phyloP scores from a whole-genome alignment of 2,888 invertebrate species.

The Rhingia rostrata region DNA sequence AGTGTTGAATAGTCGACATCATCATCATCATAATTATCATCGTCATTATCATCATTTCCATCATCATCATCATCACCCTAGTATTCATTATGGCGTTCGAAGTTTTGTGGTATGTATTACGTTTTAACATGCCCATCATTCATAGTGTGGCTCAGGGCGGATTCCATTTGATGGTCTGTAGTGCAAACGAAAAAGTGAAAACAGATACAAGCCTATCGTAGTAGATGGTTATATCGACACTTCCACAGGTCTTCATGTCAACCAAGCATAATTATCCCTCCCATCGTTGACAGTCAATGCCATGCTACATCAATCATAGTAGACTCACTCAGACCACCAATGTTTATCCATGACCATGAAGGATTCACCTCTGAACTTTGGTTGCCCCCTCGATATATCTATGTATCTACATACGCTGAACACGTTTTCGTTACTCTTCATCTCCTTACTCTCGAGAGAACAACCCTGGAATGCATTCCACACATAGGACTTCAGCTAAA shows the following conservation, averaged over 20 bases:
- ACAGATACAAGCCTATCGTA: not conserved
- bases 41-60: too few species aligned
- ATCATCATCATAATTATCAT: not conserved
- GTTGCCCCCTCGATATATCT: not conserved
- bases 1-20: constrained; percentile 27
- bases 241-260: not conserved
- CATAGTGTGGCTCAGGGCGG: constrained; percentile 7
- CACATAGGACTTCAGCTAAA: not conserved
- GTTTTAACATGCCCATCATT: constrained; percentile 3
- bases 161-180: constrained; percentile 6
- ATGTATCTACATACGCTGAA: not conserved
- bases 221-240: not conserved
- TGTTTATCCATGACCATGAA: not conserved
- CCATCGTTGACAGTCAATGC: too few species aligned
- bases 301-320: too few species aligned
- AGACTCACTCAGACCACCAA: not conserved
- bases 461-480: constrained; percentile 4
- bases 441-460: constrained; percentile 3
- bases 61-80: constrained; percentile 1
- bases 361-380: not conserved
- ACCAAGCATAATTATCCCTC: not conserved
- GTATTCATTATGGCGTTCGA: constrained; percentile 10
- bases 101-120: constrained; percentile 24
- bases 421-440: not conserved
- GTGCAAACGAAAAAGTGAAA: not conserved